Conservation (phyloP, 2,797 vertebrate genomes). For the Pipistrellus pipistrellus region DNA sequence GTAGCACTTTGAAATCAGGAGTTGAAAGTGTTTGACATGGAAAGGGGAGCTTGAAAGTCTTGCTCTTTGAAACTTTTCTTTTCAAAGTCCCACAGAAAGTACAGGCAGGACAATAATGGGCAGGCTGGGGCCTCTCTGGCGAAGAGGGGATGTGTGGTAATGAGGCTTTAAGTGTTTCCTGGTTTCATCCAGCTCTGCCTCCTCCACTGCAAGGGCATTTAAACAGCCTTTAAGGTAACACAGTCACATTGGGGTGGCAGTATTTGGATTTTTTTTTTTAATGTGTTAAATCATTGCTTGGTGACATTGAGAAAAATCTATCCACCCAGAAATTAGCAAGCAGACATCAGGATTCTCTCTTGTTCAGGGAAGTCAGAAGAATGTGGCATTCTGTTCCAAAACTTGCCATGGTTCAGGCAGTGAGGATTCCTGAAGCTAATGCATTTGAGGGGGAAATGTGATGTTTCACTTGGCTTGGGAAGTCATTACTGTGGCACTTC, state of each 20-base stretch:
- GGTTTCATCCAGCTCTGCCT: constrained; percentile 69
- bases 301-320: neutral
- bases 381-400: neutral
- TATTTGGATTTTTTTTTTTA: neutral
- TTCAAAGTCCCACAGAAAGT: constrained; percentile 90
- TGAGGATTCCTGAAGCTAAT: neutral
- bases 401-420: neutral
- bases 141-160: constrained; percentile 81
- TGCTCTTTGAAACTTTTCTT: constrained; percentile 94
- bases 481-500: neutral
- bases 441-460: neutral
- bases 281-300: neutral
- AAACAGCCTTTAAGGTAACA: constrained; percentile 68
- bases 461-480: neutral
- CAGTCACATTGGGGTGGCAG: constrained; percentile 56
- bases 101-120: constrained; percentile 89
- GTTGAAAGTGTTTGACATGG: constrained; percentile 94
- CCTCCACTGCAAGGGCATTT: constrained; percentile 70
- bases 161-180: constrained; percentile 85
- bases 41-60: constrained; percentile 93
- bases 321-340: neutral
- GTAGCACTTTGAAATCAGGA: constrained; percentile 95
- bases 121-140: constrained; percentile 83
- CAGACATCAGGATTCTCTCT: neutral
- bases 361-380: neutral